Base-by-base conservation (phyloP, 2,797 vertebrate genomes). In the Yasuhikotakia modesta region DNA sequence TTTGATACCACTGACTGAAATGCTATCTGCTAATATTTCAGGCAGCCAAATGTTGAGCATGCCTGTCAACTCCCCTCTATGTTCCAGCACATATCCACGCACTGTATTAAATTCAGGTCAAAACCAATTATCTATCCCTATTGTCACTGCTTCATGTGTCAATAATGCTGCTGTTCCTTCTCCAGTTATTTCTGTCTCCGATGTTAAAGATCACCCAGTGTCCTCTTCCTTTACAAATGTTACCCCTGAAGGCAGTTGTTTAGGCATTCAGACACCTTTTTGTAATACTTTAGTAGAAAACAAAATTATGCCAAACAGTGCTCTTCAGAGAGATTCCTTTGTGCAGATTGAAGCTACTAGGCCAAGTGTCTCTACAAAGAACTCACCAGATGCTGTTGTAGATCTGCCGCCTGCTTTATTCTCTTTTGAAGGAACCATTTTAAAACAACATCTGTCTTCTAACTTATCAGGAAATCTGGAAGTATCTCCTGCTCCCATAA, bases 1-100 rank as follows among this genome's bases (percentile, higher is more conserved):
- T 2, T 72, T 94, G 43, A 74, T 95, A 21, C 87, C 90, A 0
- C 1, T 92, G 0, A 27, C 86, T 0, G 2, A 88, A 24, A 60
- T 74, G n/a, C 21, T 53, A 24, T 4, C 81, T 61, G 10, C 80
- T 53, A 65, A 60, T 63, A 16, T 64, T 19, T 24, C 63, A 35
- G 39, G 22, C 53, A 52, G 46, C 45, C 53, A 72, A 39, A 67
- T 53, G 27, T 2, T 46, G 7, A 69, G 1, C 7, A 5, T 77
- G 19, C 45, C 75, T 39, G 50, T 63, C 11, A 52, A 12, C 48
- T 22, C 6, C 13, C 14, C 3, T 10, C 1, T 11, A 39, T 52
- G 4, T 60, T 19, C 24, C 45, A 63, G 27, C 21, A 21, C 6
- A 14, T 6, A 0, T 32, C 65, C 55, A 61, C 21, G 27, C 1